These are phyloP conservation scores for Lithophane leautieri DNA, from an alignment of 2,888 invertebrate species.

Conservation along the genomic window DNA sequence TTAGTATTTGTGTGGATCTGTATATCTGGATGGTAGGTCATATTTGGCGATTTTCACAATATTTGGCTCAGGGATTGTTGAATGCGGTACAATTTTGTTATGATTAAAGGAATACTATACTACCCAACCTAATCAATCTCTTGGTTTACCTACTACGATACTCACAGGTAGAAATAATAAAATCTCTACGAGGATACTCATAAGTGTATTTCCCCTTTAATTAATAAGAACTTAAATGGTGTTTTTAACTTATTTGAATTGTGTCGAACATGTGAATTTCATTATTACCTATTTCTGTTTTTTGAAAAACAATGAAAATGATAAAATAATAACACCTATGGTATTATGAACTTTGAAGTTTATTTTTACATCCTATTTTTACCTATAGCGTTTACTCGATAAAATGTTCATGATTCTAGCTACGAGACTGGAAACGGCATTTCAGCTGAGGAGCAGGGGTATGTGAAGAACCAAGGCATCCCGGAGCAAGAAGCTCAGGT, in stretches of 20 bases:
- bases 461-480: conserved; percentile 90
- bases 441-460: conserved; percentile 90
- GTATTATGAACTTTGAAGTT: background rate
- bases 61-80: background rate
- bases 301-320: background rate
- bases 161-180: too few species aligned
- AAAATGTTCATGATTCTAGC: conserved; percentile 68
- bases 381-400: background rate
- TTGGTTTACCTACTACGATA: background rate
- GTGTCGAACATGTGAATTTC: background rate
- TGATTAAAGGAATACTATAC: background rate
- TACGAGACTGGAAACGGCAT: conserved; percentile 93
- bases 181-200: background rate
- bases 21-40: background rate
- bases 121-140: background rate
- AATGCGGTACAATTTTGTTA: background rate
- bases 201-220: background rate
- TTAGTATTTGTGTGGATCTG: too few species aligned
- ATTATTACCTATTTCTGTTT: background rate
- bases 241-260: background rate
- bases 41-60: background rate
- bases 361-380: background rate
- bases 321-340: background rate
- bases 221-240: background rate
- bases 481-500: conserved; percentile 89